These are phyloP conservation scores for Mobula birostris DNA, from an alignment of 2,113 vertebrate species.

Conservation along the genomic window DNA sequence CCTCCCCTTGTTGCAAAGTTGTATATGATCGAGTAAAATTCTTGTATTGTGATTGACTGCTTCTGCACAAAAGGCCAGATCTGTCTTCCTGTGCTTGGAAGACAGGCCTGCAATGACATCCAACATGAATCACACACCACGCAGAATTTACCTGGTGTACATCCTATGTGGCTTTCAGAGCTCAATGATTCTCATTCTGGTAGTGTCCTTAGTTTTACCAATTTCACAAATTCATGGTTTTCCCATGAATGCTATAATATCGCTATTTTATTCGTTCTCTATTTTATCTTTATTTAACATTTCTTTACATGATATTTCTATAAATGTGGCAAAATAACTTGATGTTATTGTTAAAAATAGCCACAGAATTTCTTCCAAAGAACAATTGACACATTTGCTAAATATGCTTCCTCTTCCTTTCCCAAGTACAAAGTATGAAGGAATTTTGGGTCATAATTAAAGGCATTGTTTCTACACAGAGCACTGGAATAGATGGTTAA, in stretches of 20 bases:
- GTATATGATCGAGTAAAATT: too few relatives aligned
- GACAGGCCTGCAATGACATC: too few relatives aligned
- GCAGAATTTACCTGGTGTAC: background rate
- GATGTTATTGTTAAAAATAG: background rate
- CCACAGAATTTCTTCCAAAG: background rate
- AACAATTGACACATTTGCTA: background rate
- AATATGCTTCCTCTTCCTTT: background rate
- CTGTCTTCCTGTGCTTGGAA: too few relatives aligned
- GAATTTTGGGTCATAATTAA: background rate
- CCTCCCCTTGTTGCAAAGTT: too few relatives aligned
- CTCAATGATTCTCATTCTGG: background rate
- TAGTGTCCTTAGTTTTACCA: background rate
- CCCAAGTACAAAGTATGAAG: background rate
- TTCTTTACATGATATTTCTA: background rate
- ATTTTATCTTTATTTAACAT: background rate
- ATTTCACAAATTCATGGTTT: background rate
- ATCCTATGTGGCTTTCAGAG: background rate
- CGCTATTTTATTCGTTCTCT: background rate
- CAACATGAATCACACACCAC: background rate
- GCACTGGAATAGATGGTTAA: background rate
- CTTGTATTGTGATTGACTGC: too few relatives aligned
- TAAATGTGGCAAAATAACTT: background rate
- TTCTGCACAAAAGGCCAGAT: too few relatives aligned
- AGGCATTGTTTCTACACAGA: background rate
- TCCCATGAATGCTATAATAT: background rate